These are phyloP conservation scores for Cassiopea xamachana DNA, from an alignment of 30 jellyfish, hydroid and myxozoan species.

Conservation along the genomic window DNA sequence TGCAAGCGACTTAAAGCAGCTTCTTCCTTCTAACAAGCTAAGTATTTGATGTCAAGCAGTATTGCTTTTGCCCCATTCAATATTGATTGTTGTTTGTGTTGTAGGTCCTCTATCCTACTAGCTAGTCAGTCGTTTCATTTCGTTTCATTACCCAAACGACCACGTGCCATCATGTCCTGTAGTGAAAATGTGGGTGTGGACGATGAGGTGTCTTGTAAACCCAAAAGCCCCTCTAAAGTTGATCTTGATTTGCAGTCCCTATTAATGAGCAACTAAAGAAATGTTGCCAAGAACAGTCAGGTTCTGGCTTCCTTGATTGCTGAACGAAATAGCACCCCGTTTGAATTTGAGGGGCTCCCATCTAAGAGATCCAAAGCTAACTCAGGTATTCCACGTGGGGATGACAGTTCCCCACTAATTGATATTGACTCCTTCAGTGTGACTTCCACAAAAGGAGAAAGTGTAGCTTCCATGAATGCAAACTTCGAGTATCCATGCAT, in stretches of 20 bases:
- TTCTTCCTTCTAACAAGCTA: not conserved
- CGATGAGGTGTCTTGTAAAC: constrained; percentile 18
- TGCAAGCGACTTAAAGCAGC: constrained; percentile 6
- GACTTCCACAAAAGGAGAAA: constrained; percentile 16
- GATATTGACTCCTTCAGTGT: constrained; percentile 27
- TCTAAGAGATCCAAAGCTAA: not conserved
- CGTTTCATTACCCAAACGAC: not conserved
- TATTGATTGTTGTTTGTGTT: not conserved
- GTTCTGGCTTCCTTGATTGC: constrained; percentile 37
- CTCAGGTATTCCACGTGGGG: not conserved
- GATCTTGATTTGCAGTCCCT: constrained; percentile 37
- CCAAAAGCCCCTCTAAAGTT: not conserved
- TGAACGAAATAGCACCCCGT: constrained; percentile 26
- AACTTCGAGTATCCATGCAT: constrained; percentile 35
- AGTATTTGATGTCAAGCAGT: not conserved
- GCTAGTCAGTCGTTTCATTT: not conserved
- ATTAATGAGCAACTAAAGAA: constrained; percentile 14
- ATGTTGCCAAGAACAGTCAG: constrained; percentile 46
- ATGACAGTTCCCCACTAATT: constrained; percentile 8
- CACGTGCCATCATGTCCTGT: constrained; percentile 1
- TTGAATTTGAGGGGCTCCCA: constrained; percentile 1
- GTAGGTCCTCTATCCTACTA: not conserved
- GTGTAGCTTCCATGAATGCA: constrained; percentile 42
- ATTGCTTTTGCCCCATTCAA: not conserved
- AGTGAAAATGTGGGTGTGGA: constrained; percentile 34